These are phyloP conservation scores for Epizoanthus scotinus DNA, from an alignment of 92 coral and sea anemone species.

Conservation along the genomic window DNA sequence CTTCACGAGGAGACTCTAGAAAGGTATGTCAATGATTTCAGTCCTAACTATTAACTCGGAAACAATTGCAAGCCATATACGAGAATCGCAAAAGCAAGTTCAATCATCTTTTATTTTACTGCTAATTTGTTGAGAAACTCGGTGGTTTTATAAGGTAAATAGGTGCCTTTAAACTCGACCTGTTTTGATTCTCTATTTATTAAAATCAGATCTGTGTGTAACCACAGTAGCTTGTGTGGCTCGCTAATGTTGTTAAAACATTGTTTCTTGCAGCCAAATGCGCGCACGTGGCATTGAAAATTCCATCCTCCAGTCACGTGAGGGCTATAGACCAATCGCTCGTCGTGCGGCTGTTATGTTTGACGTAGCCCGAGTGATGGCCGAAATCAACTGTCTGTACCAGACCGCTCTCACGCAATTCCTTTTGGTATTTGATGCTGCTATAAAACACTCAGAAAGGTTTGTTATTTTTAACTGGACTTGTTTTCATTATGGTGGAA, in stretches of 20 bases:
- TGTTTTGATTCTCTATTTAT: neutral
- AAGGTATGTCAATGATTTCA: slow-evolving; percentile 51
- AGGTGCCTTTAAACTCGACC: too few relatives aligned
- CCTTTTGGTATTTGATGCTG: slow-evolving; percentile 90
- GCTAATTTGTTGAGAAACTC: too few relatives aligned
- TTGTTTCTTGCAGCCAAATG: slow-evolving; percentile 61
- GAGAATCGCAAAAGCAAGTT: too few relatives aligned
- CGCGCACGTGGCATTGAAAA: slow-evolving; percentile 93
- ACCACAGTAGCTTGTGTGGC: neutral
- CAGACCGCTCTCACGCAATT: slow-evolving; percentile 95
- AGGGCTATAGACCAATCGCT: slow-evolving; percentile 99
- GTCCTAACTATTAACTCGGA: too few relatives aligned
- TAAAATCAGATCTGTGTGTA: neutral
- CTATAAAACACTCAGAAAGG: slow-evolving; percentile 98
- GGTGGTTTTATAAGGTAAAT: too few relatives aligned
- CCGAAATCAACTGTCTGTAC: slow-evolving; percentile 83
- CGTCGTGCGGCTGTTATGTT: slow-evolving; percentile 99
- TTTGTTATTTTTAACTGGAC: slow-evolving; percentile 14
- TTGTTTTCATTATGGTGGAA: neutral
- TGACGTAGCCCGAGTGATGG: slow-evolving; percentile 94
- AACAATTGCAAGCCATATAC: too few relatives aligned
- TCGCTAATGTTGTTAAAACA: neutral
- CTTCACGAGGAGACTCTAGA: slow-evolving; percentile 92
- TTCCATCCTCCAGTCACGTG: slow-evolving; percentile 98
- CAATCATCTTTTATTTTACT: too few relatives aligned